These are phyloP conservation scores for Plagiodera versicolora DNA, from an alignment of 2,888 invertebrate genomes.

Conservation along the genomic window DNA sequence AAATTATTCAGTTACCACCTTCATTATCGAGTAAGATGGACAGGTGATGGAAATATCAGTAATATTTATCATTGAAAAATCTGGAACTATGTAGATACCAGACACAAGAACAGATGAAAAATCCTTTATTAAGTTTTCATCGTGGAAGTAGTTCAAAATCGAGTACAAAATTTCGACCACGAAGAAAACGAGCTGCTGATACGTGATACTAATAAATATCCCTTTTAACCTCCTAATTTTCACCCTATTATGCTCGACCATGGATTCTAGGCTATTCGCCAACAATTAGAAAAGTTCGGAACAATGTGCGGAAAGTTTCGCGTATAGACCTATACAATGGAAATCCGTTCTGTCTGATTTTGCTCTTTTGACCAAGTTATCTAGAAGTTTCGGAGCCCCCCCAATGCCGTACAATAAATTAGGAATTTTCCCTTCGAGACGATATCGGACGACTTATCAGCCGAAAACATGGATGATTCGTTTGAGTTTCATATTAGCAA, in stretches of 20 bases:
- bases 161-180: too few relatives aligned
- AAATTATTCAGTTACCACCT: too few relatives aligned
- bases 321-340: background rate
- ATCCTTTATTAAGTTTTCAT: too few relatives aligned
- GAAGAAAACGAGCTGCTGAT: too few relatives aligned
- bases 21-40: too few relatives aligned
- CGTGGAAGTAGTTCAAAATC: too few relatives aligned
- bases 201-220: too few relatives aligned
- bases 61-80: too few relatives aligned
- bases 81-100: too few relatives aligned
- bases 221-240: too few relatives aligned
- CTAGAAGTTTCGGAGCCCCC: background rate
- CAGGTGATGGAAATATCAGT: too few relatives aligned
- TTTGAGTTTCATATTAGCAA: background rate
- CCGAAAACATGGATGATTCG: background rate
- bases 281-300: background rate
- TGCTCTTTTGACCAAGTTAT: background rate
- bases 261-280: background rate
- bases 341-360: background rate
- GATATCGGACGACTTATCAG: background rate
- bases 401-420: background rate
- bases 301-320: background rate
- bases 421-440: background rate
- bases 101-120: too few relatives aligned
- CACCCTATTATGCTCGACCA: background rate